These are phyloP conservation scores for Myotis myotis DNA, from an alignment of 2,797 vertebrate genomes.

Conservation along the genomic window DNA sequence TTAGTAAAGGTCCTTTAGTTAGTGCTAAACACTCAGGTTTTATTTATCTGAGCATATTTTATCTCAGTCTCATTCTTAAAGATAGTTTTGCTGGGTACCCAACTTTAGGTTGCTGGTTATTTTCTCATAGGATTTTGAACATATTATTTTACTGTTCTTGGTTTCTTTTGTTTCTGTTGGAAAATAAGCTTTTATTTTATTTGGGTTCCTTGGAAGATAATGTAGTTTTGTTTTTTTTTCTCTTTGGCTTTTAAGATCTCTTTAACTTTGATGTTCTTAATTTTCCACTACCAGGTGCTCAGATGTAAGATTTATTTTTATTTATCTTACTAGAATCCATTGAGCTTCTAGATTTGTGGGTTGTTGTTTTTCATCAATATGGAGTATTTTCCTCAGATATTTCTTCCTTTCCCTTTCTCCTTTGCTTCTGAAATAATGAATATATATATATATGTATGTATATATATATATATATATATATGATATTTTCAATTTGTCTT, in stretches of 20 bases:
- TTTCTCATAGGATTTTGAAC: conserved; percentile 11
- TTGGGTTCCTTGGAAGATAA: background rate
- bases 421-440: background rate
- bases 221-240: background rate
- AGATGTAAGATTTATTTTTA: background rate
- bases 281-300: background rate
- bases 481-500: background rate
- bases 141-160: background rate
- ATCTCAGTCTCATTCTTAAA: conserved; percentile 8
- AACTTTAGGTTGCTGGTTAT: background rate
- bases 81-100: background rate
- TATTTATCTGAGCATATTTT: background rate
- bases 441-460: background rate
- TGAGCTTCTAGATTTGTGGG: background rate
- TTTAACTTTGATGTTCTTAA: background rate
- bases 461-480: background rate
- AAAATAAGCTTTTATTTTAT: background rate
- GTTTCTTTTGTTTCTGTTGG: background rate
- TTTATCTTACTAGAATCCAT: conserved; percentile 4
- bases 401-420: background rate
- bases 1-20: background rate
- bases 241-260: background rate
- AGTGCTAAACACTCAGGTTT: background rate
- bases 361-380: background rate
- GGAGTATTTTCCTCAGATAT: background rate